These are phyloP conservation scores for Drosophila lutescens DNA, from an alignment of 2,888 invertebrate genomes.

Conservation along the genomic window DNA sequence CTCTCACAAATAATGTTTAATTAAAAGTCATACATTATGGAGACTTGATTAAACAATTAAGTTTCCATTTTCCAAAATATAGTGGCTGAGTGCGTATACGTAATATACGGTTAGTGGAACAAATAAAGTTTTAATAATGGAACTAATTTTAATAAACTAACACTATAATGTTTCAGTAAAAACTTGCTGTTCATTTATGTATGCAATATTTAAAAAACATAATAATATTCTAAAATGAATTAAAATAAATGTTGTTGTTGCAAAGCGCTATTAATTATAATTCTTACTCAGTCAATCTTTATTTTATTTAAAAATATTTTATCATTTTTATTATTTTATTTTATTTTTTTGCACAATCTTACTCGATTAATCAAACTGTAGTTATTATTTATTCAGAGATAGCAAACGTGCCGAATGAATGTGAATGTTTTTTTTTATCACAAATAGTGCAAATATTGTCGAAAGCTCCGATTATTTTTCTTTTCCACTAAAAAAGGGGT, in stretches of 20 bases:
- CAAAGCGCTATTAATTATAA: no score
- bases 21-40: not conserved
- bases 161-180: no score
- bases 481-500: not conserved
- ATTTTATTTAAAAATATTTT: not conserved
- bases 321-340: no score
- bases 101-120: no score
- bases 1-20: constrained; percentile 3
- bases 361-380: no score
- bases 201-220: no score
- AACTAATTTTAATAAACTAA: no score
- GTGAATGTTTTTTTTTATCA: not conserved
- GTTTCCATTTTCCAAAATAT: not conserved
- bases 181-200: no score
- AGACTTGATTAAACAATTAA: not conserved
- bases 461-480: not conserved
- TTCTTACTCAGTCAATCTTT: not conserved
- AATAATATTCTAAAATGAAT: no score
- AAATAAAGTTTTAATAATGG: no score
- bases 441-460: not conserved
- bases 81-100: no score
- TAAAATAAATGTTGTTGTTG: no score
- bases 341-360: not conserved
- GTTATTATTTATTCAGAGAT: not conserved
- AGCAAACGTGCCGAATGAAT: not conserved